Evolutionary conservation across 92 coral and sea anemone species (phyloP).

Genomic region (Isaurus tuberculatus): DNA sequence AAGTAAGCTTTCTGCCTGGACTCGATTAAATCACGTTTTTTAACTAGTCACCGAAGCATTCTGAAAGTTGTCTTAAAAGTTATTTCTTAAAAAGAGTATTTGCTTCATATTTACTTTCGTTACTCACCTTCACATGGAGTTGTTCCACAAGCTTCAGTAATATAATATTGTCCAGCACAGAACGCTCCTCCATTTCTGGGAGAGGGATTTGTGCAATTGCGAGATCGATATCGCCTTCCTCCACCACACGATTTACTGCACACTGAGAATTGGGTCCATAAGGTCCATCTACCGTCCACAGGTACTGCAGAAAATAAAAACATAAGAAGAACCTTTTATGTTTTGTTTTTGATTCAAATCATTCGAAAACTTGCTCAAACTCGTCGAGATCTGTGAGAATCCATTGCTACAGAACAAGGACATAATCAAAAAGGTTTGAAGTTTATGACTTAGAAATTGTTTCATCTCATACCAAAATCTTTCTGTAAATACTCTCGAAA

Average conservation of each 20-base stretch:
- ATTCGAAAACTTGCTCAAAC: too few species aligned
- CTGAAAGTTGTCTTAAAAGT: neutral
- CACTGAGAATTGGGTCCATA: neutral
- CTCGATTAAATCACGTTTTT: too few species aligned
- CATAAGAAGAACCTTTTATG: too few species aligned
- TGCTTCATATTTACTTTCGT: neutral
- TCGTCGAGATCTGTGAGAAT: too few species aligned
- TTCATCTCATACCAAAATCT: too few species aligned
- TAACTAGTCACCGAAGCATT: too few species aligned
- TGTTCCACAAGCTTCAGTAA: neutral
- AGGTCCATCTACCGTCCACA: neutral
- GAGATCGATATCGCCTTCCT: neutral
- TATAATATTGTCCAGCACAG: neutral
- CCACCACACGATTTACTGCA: neutral
- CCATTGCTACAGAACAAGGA: too few species aligned
- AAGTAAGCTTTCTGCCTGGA: too few species aligned
- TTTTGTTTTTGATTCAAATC: too few species aligned
- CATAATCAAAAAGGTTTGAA: too few species aligned
- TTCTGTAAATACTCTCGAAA: too few species aligned
- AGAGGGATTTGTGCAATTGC: neutral
- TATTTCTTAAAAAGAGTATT: neutral
- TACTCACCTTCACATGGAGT: neutral
- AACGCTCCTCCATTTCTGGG: neutral
- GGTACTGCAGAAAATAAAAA: neutral
- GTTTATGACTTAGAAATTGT: too few species aligned